A percentile compares a stretch with the other conserved stretches of the same genome.
phyloP scores from a whole-genome alignment of 2,797 vertebrate genomes.

The Pristis pectinata region DNA sequence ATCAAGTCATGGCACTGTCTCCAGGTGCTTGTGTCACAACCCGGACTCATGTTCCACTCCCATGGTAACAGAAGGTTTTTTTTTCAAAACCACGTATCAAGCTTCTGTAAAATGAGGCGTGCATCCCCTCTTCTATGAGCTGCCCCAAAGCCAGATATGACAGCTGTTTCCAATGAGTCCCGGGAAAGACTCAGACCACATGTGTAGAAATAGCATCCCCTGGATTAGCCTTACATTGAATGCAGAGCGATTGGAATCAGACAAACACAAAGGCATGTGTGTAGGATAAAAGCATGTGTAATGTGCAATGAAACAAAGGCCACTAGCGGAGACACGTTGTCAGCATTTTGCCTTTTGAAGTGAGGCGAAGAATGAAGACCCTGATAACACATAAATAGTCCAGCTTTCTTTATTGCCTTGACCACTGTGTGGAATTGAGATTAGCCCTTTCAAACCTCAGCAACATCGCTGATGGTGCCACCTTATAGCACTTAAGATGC shows the following conservation, averaged over 20 bases:
- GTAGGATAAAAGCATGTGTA: conserved; percentile 27
- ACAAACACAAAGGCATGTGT: conserved; percentile 32
- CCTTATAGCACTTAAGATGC: neutral
- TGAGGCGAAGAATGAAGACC: neutral
- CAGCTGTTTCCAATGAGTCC: conserved; percentile 33
- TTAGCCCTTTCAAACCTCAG: neutral
- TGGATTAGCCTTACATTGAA: conserved; percentile 35
- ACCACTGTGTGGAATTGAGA: neutral
- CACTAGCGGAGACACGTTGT: conserved; percentile 25
- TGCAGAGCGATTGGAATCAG: conserved; percentile 1
- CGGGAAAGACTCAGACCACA: conserved; percentile 23
- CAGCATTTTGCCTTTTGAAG: conserved; percentile 27
- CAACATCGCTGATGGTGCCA: neutral
- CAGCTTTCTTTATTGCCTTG: neutral
- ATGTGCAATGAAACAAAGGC: neutral
- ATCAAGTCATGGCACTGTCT: conserved; percentile 24
- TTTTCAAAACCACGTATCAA: neutral
- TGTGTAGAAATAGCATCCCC: conserved; percentile 31
- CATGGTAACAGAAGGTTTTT: neutral
- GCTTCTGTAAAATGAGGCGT: neutral
- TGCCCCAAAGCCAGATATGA: neutral
- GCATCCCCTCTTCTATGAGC: neutral
- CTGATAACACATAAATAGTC: neutral
- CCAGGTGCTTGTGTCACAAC: neutral
- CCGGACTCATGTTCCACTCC: neutral